phyloP scores from a whole-genome alignment of 2,888 invertebrate genomes.

The Campopleginae sp. region DNA sequence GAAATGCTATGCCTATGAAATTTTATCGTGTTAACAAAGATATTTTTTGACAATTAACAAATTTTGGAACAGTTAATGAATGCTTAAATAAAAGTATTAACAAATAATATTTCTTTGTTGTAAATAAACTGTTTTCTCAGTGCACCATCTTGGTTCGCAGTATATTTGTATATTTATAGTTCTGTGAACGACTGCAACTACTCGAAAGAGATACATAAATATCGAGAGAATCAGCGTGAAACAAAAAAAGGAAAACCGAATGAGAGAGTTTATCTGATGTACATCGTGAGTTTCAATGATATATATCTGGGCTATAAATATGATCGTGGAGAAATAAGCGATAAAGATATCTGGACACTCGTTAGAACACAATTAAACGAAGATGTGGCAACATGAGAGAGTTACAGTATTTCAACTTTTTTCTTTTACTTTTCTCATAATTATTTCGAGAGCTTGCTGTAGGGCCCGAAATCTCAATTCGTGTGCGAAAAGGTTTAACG shows the following conservation, averaged over 20 bases:
- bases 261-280: background rate
- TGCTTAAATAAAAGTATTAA: too few relatives aligned
- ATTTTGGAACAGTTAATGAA: too few relatives aligned
- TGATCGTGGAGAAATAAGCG: conserved; percentile 25
- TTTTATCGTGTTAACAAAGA: too few relatives aligned
- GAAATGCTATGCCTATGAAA: too few relatives aligned
- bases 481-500: conserved; percentile 13
- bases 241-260: conserved; percentile 6
- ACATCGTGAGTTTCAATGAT: background rate
- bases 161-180: conserved; percentile 10
- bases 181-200: conserved; percentile 13
- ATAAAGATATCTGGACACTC: conserved; percentile 58
- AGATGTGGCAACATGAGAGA: conserved; percentile 34
- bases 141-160: too few relatives aligned
- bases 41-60: too few relatives aligned
- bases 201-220: conserved; percentile 7
- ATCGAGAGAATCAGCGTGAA: conserved; percentile 14
- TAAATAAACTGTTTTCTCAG: too few relatives aligned
- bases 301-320: conserved; percentile 48
- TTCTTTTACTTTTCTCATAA: conserved; percentile 7
- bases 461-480: conserved; percentile 16
- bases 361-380: conserved; percentile 55
- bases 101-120: too few relatives aligned
- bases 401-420: background rate
- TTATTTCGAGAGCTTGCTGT: conserved; percentile 9